Evolutionary conservation across 2,888 invertebrate genomes (phyloP), one percentile per base, ranked within the genome.

Genomic region (Linnaemya vulpina): DNA sequence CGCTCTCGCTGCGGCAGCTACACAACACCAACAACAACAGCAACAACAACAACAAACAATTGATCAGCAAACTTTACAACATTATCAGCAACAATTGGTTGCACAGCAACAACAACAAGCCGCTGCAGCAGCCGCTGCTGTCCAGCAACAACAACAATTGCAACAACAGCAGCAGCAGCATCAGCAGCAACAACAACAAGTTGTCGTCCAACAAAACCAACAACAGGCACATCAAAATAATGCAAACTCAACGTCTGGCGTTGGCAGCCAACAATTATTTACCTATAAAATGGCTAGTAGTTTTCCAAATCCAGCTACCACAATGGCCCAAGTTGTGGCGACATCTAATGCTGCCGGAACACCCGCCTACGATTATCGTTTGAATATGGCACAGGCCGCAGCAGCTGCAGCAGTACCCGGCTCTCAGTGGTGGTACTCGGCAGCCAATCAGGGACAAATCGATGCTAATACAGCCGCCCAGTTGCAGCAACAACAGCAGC

Each of bases 281-380:
- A 95, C 95, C 87, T 97, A 97, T 93, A 97, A 96, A 94, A 96
- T 97, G 96, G 95, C 96, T 90, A 95, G 96, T 92, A 96, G 96
- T 92, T 96, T 96, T 94, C 95, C 96, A 90, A 95, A 94, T 92
- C 94, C 95, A 89, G 93, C 94, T 93, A 95, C 94, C 93, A 95
- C 94, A 91, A 94, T 94, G 93, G 94, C 93, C 90, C 94, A 93
- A 93, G 95, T 94, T 93, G 94, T 94, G 88, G 94, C 94, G 88
- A 94, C 95, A 89, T 94, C 94, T 87, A 93, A 94, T 89, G 93
- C 94, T 89, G 92, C 91, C 82, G 91, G 90, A 68, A 94, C 94
- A 87, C 94, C 94, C 87, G 95, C 94, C 90, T 96, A 96, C 92
- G 96, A 96, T 92, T 96, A 96, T 92, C 95, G 96, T 91, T 93